These are phyloP conservation scores for Tethya wilhelma DNA, from an alignment of 37 sponge, comb jelly and placozoan genomes.

Conservation along the genomic window DNA sequence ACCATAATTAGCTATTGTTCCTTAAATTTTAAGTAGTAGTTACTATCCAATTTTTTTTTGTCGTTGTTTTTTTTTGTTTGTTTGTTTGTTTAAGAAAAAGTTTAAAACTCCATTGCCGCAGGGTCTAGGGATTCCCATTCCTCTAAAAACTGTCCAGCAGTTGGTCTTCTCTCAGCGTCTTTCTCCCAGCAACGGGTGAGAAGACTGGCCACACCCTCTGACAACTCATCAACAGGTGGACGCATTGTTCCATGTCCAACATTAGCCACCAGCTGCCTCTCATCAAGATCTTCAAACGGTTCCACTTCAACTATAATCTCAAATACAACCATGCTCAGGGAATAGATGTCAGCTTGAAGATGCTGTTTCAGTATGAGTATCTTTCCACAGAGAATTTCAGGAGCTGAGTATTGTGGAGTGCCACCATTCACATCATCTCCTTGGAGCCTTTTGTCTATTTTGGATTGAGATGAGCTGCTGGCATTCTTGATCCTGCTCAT, in stretches of 20 bases:
- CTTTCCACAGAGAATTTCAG: slow-evolving; percentile 45
- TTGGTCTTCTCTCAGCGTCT: slow-evolving; percentile 29
- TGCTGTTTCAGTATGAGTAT: slow-evolving; percentile 1
- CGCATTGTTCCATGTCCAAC: slow-evolving; percentile 26
- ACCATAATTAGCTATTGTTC: too few species aligned
- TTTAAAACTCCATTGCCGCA: too few species aligned
- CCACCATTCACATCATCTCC: too few species aligned
- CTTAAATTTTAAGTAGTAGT: too few species aligned
- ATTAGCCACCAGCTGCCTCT: slow-evolving; percentile 31
- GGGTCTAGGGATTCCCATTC: too few species aligned
- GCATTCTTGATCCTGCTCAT: slow-evolving; percentile 26
- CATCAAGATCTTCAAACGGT: slow-evolving; percentile 41
- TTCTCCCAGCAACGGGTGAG: slow-evolving; percentile 37
- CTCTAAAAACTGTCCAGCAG: slow-evolving; percentile 4
- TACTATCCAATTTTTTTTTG: too few species aligned
- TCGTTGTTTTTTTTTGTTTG: too few species aligned
- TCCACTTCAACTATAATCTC: slow-evolving; percentile 48
- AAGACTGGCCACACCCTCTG: slow-evolving; percentile 1
- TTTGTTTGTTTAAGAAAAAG: too few species aligned
- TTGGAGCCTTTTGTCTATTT: too few species aligned
- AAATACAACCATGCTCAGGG: slow-evolving; percentile 41
- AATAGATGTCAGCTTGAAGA: slow-evolving; percentile 31
- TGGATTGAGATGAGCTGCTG: slow-evolving; percentile 20
- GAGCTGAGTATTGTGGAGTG: slow-evolving; percentile 52
- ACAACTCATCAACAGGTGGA: not conserved